A percentile compares a stretch with the other conserved stretches of the same genome.
Conservation (phyloP, 2,113 vertebrate genomes). For the Cichladusa arquata region DNA sequence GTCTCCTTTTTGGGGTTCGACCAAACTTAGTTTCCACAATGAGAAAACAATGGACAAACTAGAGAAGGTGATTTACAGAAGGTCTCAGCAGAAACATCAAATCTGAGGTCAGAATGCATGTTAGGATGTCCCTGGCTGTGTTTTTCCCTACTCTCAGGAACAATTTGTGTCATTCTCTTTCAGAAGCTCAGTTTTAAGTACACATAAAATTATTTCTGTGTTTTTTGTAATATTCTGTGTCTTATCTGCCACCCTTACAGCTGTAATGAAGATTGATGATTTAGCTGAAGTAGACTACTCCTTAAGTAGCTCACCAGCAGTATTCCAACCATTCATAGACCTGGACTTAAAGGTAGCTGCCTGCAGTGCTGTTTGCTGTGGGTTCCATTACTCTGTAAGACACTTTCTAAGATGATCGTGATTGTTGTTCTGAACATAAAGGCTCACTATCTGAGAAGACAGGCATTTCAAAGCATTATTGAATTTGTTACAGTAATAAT, state of each 20-base stretch:
- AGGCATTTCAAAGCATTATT: not conserved
- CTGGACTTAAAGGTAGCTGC: constrained; percentile 73
- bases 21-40: not conserved
- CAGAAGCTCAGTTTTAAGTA: not conserved
- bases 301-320: constrained; percentile 49
- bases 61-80: not conserved
- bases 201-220: not conserved
- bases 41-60: not conserved
- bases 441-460: not conserved
- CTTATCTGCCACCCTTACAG: constrained; percentile 43
- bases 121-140: not conserved
- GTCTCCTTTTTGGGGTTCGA: not conserved
- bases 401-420: not conserved
- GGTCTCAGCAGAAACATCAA: not conserved
- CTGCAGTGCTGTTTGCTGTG: not conserved
- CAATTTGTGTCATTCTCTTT: not conserved
- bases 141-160: not conserved
- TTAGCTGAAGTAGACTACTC: constrained; percentile 70
- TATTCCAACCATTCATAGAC: constrained; percentile 53
- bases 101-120: not conserved
- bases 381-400: not conserved
- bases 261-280: constrained; percentile 59
- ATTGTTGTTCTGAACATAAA: not conserved
- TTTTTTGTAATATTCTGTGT: not conserved
- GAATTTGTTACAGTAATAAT: not conserved